Percentiles rank a stretch among this genome's conserved stretches.
Conservation (phyloP, 2,113 vertebrate genomes). For the Loxodonta africana region DNA sequence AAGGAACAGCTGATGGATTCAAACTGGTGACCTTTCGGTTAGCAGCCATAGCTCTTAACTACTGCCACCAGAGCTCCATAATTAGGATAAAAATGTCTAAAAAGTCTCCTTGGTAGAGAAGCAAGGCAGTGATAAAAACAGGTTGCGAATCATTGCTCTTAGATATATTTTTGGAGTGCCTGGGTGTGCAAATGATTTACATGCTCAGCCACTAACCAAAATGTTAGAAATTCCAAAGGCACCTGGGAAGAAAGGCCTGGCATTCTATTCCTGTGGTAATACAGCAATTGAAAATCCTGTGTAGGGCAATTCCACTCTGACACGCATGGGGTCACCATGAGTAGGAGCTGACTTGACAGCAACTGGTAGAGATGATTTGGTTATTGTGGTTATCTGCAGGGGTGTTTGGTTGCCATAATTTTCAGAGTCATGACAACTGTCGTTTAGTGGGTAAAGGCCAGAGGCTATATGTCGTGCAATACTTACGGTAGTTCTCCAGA, state of each 20-base stretch:
- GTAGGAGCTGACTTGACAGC: too few species aligned
- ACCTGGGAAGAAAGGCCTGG: too few species aligned
- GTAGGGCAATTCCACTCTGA: too few species aligned
- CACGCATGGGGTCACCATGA: too few species aligned
- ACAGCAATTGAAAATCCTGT: too few species aligned
- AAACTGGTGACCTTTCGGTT: too few species aligned
- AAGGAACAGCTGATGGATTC: too few species aligned
- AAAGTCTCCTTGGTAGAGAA: not conserved
- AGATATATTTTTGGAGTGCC: not conserved
- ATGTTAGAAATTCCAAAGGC: not conserved
- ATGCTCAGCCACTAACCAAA: not conserved
- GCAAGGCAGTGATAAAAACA: not conserved
- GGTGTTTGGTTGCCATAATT: not conserved
- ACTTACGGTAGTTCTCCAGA: not conserved
- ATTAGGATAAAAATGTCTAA: not conserved
- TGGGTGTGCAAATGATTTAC: not conserved
- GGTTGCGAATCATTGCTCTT: not conserved
- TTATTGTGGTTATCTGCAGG: not conserved
- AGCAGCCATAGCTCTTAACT: too few species aligned
- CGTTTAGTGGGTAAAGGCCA: not conserved
- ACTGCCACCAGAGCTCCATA: too few species aligned
- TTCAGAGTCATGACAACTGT: rapidly evolving
- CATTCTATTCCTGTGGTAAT: too few species aligned
- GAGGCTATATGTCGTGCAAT: not conserved
- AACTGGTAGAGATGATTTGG: not conserved